A percentile compares a stretch with the other conserved stretches of the same genome.
These are phyloP conservation scores for Lampris megalopsis DNA, from an alignment of 2,113 vertebrate species.

Conservation along the genomic window DNA sequence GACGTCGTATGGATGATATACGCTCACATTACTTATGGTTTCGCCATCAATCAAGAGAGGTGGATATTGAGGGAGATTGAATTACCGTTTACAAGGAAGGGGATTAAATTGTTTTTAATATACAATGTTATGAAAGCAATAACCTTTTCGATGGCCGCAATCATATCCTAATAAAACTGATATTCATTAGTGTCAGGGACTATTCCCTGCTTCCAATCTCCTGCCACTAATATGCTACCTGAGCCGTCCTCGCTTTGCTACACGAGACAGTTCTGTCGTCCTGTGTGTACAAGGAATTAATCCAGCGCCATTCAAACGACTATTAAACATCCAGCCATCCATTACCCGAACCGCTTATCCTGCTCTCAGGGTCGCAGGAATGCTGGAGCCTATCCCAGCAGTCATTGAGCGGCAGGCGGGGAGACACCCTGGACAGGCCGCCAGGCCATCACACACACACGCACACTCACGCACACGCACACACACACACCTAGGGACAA, in stretches of 20 bases:
- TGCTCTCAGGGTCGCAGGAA: no score
- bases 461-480: no score
- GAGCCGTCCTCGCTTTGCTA: slow-evolving; percentile 47
- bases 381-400: no score
- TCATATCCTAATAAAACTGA: slow-evolving; percentile 81
- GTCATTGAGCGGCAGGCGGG: no score
- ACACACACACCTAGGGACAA: no score
- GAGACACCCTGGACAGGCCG: no score
- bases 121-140: slow-evolving; percentile 83
- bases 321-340: no score
- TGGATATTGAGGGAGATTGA: slow-evolving; percentile 66
- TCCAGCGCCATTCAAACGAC: no score
- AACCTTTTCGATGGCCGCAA: slow-evolving; percentile 79
- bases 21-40: slow-evolving; percentile 43
- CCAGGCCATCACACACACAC: no score
- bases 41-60: slow-evolving; percentile 68
- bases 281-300: slow-evolving; percentile 64
- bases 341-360: no score
- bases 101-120: slow-evolving; percentile 83
- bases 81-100: slow-evolving; percentile 80
- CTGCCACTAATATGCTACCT: slow-evolving; percentile 60
- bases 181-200: slow-evolving; percentile 81
- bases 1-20: slow-evolving; percentile 61
- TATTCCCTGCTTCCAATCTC: slow-evolving; percentile 76
- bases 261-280: slow-evolving; percentile 65